Evolutionary conservation across 2,888 invertebrate species (phyloP).

Genomic region (Ormia ochracea): DNA sequence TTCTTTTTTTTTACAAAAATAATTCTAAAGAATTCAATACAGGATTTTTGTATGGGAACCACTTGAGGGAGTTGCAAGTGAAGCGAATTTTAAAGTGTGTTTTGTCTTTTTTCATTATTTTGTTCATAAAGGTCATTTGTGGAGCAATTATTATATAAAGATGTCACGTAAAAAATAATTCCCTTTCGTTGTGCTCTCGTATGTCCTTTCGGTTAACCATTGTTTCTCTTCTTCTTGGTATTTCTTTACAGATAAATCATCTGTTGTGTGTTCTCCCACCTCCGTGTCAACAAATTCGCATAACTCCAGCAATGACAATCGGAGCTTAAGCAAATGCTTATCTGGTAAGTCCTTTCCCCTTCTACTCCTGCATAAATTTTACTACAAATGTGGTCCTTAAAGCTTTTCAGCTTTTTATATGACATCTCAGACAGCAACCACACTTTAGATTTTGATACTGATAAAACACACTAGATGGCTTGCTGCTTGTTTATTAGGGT

Average conservation of each 20-base stretch:
- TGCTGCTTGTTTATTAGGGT: not conserved
- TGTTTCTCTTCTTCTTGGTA: slow-evolving; percentile 34
- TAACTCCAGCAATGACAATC: slow-evolving; percentile 68
- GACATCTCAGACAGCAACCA: slow-evolving; percentile 67
- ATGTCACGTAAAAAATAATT: slow-evolving; percentile 55
- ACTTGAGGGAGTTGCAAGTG: slow-evolving; percentile 52
- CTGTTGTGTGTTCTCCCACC: slow-evolving; percentile 71
- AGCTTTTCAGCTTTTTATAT: slow-evolving; percentile 61
- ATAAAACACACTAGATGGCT: slow-evolving; percentile 39
- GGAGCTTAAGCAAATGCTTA: slow-evolving; percentile 71
- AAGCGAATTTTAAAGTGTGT: slow-evolving; percentile 56
- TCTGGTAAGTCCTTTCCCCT: slow-evolving; percentile 68
- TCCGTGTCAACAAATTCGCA: slow-evolving; percentile 65
- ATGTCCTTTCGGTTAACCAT: slow-evolving; percentile 10
- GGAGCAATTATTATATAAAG: slow-evolving; percentile 53
- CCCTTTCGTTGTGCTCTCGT: not conserved
- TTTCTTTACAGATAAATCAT: slow-evolving; percentile 72
- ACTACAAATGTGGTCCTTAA: slow-evolving; percentile 16
- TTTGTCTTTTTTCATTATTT: not conserved
- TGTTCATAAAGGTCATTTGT: slow-evolving; percentile 48
- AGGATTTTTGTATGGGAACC: slow-evolving; percentile 38
- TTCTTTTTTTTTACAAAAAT: not conserved
- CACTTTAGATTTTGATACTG: not conserved
- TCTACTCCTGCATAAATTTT: not conserved
- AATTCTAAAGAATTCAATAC: slow-evolving; percentile 9